Evolutionary conservation across 2,888 invertebrate species (phyloP).

Genomic region (Molorchus minor): DNA sequence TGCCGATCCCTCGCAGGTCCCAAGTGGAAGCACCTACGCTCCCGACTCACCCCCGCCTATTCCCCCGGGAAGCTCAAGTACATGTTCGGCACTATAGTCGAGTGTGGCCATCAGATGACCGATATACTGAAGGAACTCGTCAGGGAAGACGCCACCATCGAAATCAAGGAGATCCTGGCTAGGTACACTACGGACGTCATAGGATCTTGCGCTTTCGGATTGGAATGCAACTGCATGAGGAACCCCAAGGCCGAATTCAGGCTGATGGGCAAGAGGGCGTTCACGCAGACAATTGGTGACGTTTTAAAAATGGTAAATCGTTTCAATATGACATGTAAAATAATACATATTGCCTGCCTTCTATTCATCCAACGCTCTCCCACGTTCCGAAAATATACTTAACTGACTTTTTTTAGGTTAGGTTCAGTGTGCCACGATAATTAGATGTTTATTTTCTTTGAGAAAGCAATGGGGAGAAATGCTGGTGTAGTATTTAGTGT

Average conservation of each 20-base stretch:
- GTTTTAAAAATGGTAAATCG: constrained; percentile 52
- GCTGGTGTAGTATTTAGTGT: too few relatives aligned
- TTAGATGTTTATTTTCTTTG: too few relatives aligned
- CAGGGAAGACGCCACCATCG: constrained; percentile 50
- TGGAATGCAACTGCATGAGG: constrained; percentile 69
- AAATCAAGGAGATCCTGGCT: constrained; percentile 66
- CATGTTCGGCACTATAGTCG: constrained; percentile 70
- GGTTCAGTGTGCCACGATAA: too few relatives aligned
- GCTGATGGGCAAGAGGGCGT: constrained; percentile 55
- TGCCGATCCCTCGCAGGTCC: constrained; percentile 62
- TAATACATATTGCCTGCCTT: neutral
- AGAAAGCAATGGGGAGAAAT: too few relatives aligned
- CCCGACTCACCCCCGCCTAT: constrained; percentile 73
- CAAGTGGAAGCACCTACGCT: constrained; percentile 71
- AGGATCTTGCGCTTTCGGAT: constrained; percentile 70
- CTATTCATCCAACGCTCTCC: too few relatives aligned
- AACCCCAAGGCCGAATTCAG: constrained; percentile 67
- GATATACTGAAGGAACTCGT: constrained; percentile 58
- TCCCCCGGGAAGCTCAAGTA: constrained; percentile 73
- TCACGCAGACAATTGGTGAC: constrained; percentile 56
- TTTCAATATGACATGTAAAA: neutral
- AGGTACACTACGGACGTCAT: constrained; percentile 71
- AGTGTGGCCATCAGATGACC: constrained; percentile 67
- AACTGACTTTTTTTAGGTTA: too few relatives aligned
- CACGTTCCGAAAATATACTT: too few relatives aligned